These are phyloP conservation scores for Archips crataeganus DNA, from an alignment of 2,888 invertebrate genomes.

Conservation along the genomic window DNA sequence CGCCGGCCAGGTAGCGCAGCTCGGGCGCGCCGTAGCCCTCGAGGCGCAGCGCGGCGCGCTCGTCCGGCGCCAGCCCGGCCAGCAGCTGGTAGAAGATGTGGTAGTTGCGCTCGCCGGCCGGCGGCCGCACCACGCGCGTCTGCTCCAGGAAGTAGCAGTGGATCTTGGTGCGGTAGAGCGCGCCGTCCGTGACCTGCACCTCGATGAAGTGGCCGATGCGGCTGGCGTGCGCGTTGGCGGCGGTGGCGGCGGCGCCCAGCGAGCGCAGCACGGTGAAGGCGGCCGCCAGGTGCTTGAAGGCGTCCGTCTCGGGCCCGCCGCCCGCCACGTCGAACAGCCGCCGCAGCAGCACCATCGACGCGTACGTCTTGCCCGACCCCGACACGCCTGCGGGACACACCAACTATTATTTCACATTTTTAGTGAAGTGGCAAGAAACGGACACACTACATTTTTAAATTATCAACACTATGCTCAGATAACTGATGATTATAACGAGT, in stretches of 20 bases:
- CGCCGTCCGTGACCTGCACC: conserved; percentile 97
- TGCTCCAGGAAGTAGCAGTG: conserved; percentile 98
- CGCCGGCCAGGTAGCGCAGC: conserved; percentile 90
- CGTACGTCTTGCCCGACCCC: conserved; percentile 97
- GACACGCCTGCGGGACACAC: conserved; percentile 88
- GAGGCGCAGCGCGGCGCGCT: conserved; percentile 94
- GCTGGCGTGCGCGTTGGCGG: conserved; percentile 96
- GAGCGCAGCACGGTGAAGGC: conserved; percentile 97
- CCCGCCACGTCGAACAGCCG: conserved; percentile 97
- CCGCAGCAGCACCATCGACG: conserved; percentile 95
- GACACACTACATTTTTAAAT: too few species aligned
- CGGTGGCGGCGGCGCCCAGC: conserved; percentile 95
- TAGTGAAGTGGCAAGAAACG: too few species aligned
- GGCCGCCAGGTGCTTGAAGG: conserved; percentile 97
- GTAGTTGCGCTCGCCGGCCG: conserved; percentile 96
- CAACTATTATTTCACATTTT: not conserved
- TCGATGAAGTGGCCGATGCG: conserved; percentile 98
- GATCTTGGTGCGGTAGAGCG: conserved; percentile 97
- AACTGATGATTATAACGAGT: too few species aligned
- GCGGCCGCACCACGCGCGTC: conserved; percentile 94
- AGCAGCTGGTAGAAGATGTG: conserved; percentile 98
- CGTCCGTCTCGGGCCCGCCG: conserved; percentile 97
- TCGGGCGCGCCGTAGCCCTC: conserved; percentile 94
- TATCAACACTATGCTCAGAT: too few species aligned
- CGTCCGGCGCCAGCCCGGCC: conserved; percentile 94